Evolutionary conservation across 2,113 vertebrate genomes (phyloP).

Genomic region (Atrichornis clamosus): DNA sequence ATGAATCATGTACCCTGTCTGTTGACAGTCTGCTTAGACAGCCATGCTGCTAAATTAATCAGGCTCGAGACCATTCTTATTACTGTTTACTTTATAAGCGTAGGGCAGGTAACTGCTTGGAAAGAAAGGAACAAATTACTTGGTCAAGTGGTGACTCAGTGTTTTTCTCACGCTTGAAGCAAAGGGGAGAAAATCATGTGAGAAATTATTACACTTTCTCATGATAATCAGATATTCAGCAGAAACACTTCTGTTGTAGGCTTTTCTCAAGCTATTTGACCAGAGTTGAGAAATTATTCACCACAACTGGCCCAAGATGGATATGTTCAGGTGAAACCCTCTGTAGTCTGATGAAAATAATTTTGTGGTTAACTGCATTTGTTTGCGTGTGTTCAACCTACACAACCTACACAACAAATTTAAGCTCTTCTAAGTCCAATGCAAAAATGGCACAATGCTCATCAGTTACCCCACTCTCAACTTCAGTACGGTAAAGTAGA

Average conservation of each 20-base stretch:
- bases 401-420: neutral
- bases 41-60: neutral
- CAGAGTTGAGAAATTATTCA: neutral
- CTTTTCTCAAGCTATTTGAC: neutral
- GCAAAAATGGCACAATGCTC: neutral
- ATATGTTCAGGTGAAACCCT: neutral
- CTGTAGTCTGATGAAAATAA: neutral
- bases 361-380: neutral
- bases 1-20: neutral
- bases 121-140: neutral
- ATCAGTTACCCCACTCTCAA: neutral
- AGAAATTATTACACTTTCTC: neutral
- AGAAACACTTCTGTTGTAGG: neutral
- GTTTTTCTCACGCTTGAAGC: neutral
- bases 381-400: neutral
- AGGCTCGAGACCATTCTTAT: neutral
- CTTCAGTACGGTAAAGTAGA: neutral
- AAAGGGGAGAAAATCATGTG: rapidly evolving
- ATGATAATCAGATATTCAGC: neutral
- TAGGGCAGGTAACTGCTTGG: neutral
- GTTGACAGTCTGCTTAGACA: neutral
- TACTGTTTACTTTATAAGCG: neutral
- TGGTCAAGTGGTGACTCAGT: neutral
- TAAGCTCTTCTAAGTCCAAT: neutral
- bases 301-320: neutral